These are phyloP conservation scores for Hyla sarda DNA, from an alignment of 2,113 vertebrate species.

Conservation along the genomic window DNA sequence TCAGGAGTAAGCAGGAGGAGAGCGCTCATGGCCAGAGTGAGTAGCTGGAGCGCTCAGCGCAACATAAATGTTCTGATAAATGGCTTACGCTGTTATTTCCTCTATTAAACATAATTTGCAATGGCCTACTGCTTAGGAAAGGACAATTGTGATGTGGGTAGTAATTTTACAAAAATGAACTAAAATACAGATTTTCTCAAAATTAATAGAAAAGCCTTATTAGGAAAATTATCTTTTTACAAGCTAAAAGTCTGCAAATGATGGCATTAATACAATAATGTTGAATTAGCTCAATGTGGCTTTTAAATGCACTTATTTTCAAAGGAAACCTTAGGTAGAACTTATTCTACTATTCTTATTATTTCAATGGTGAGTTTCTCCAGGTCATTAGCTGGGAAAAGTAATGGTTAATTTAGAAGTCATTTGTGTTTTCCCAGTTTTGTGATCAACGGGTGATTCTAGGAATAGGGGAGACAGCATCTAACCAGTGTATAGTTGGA, in stretches of 20 bases:
- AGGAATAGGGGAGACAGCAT: constrained; percentile 47
- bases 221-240: neutral
- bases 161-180: neutral
- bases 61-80: too few relatives aligned
- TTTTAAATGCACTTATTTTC: constrained; percentile 11
- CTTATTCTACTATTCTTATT: too few relatives aligned
- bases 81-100: neutral
- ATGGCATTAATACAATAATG: neutral
- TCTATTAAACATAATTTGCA: neutral
- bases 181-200: neutral
- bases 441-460: constrained; percentile 64
- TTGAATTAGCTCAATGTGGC: neutral
- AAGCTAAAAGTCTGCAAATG: neutral
- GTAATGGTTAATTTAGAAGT: constrained; percentile 62
- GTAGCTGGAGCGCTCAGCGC: too few relatives aligned
- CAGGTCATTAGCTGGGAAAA: constrained; percentile 64
- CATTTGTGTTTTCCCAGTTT: neutral
- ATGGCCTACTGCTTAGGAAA: neutral
- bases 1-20: too few relatives aligned
- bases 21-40: too few relatives aligned
- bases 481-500: constrained; percentile 73
- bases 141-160: neutral
- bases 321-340: neutral
- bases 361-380: constrained; percentile 59
- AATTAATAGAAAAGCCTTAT: neutral